Evolutionary conservation across 2,888 invertebrate genomes (phyloP), one percentile per base, ranked within the genome.

Genomic region (Chrysotoxum bicinctum): DNA sequence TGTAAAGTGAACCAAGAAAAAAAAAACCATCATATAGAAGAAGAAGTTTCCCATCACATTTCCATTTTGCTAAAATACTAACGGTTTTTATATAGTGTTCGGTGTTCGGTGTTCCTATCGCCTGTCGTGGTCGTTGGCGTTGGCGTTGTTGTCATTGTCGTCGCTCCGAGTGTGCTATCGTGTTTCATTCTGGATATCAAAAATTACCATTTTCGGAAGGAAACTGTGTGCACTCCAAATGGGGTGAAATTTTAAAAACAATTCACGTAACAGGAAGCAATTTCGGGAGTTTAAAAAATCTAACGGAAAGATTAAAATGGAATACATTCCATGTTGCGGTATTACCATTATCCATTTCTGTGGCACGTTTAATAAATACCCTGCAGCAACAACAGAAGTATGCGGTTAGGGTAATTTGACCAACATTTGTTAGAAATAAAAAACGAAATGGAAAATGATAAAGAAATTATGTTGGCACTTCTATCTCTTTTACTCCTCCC

Each of bases 181-280:
- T 74, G 62, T 56, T 52, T 40, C 40, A 35, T 64, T 40, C 21
- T 52, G 69, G 56, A 54, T 52, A 62, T 54, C 30, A 54, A 72
- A 66, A 73, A 83, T 73, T 83, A 54, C 48, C 78, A 77, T 74
- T 78, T 78, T 73, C 73, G 54, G 72, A 50, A 70, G 81, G 76
- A 70, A 66, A 64, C 58, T 62, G 74, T 75, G 68, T 80, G 60
- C 23, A 37, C 45, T 58, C 19, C 30, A 78, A 68, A 64, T 76
- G 70, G 48, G 37, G 58, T 76, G 30, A 37, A 66, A 75, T 75
- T 80, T 62, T 45, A 66, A 66, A 76, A 81, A 81, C 70, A 81
- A 72, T 76, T 72, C 70, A 62, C 62, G 54, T 54, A 80, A 62
- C 68, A 62, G 69, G 70, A 77, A 66, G 56, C 56, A 76, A 58